Base-by-base conservation (phyloP, 2,888 invertebrate species). In the Dione vanillae region DNA sequence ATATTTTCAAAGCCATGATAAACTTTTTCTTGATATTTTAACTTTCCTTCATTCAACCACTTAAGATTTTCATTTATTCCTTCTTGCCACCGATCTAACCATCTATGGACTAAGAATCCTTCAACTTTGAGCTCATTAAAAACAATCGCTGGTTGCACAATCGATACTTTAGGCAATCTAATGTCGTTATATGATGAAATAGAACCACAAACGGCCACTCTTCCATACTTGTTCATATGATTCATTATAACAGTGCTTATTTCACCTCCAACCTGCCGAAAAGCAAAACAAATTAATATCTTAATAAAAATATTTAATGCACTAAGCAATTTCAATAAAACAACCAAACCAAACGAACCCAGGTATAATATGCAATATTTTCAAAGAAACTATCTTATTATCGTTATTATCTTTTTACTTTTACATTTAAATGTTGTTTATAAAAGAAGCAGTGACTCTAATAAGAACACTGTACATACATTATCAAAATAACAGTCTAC, bases 401-500 rank as follows among this genome's bases (percentile, higher is more conserved):
- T 27, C 2, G 5, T 27, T 27, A 27, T 27, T 27, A 2, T 27
- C 27, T 5, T 27, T 2, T 27, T 27, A 27, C 27, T 5, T 5
- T 27, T 3, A 27, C 27, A 27, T 27, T 27, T 27, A 27, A 27
- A 5, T 27, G 2, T 27, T 27, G 5, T 27, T 27, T 27, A 27
- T 27, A 27, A 27, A 27, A 27, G 5, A 27, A 27, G 27, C 5
- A 27, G n/a, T n/a, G n/a, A n/a, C n/a, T 27, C 27, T 27, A 27
- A 27, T 5, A 27, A 27, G 27, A 27, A 27, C 9, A 14, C 20
- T 20, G 47, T 69, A 70, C 72, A 9, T 88, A 96, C 97, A 83
- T 96, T 97, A 82, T 97, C 97, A 85, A 96, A 97, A 82, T 96
- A 97, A 79, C 96, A 96, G 80, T 97, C 96, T 0, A 97, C 89